Evolutionary conservation across 2,113 vertebrate genomes (phyloP), one percentile per base, ranked within the genome.

Genomic region (Coregonus clupeaformis): DNA sequence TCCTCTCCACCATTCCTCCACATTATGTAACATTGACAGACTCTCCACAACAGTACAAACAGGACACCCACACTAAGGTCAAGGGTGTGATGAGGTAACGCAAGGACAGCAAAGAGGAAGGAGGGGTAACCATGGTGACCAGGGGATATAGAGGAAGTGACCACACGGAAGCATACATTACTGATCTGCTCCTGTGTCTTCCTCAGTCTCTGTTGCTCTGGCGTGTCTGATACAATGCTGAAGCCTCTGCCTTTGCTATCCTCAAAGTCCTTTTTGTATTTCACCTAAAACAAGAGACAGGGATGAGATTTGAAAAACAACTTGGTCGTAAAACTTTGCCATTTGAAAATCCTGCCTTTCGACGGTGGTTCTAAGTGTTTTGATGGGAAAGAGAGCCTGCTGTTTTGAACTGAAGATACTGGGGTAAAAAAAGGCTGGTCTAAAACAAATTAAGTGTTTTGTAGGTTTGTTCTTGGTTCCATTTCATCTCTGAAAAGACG

Each of bases 201-300:
- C n/a, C 57, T 60, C 57, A 57, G 22, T 71, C 57, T 60, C 57
- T 60, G 57, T 25, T 20, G 66, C 12, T 68, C 36, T 12, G 9
- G 45, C 18, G 68, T 52, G 68, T 69, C 57, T 1, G 57, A 60
- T 11, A 60, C n/a, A 22, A 60, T 60, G 57, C 57, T 60, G 57
- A n/a, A 30, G 84, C 92, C 96, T 77, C 94, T 96, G 79, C 92
- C 94, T 77, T 94, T 96, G 76, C 94, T 94, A 86, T 95, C 96
- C 87, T 94, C 90, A 86, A 95, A 92, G 24, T 94, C 94, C 87
- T 96, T 94, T 89, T 95, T 97, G 82, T 97, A 97, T 80, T 77
- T 93, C 73, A 96, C 74, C 96, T 98, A 52, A 59, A 14, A 52
- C 14, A 25, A 29, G 25, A 65, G 25, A 29, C 24, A 30, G 32